Percentiles rank a stretch among this genome's conserved stretches.
phyloP scores from a whole-genome alignment of 2,113 vertebrate species.

The Entosphenus tridentatus region DNA sequence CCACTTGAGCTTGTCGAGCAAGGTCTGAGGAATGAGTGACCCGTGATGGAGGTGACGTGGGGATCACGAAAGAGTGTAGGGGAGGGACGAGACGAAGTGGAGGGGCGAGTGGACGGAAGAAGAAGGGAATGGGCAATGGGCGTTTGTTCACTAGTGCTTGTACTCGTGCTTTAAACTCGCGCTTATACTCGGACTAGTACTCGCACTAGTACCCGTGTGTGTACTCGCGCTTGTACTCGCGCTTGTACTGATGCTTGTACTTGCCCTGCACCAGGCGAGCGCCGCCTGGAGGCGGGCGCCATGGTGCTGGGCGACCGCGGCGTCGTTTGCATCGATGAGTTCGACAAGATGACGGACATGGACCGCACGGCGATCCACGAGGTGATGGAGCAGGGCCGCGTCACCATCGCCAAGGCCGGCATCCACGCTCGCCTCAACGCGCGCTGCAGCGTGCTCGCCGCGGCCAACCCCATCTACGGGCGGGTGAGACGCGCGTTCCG shows the following conservation, averaged over 20 bases:
- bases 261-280: constrained; percentile 34
- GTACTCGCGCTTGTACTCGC: background rate
- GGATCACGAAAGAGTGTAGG: too few species aligned
- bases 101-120: too few species aligned
- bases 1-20: too few species aligned
- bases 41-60: too few species aligned
- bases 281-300: constrained; percentile 69
- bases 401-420: constrained; percentile 87
- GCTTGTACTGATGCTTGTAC: background rate
- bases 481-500: constrained; percentile 29
- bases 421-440: constrained; percentile 87
- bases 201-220: background rate
- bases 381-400: constrained; percentile 92
- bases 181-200: background rate
- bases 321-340: constrained; percentile 90
- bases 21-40: too few species aligned
- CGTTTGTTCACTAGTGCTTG: background rate
- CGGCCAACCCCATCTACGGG: constrained; percentile 81
- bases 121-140: too few species aligned
- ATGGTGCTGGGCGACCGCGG: constrained; percentile 88
- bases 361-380: constrained; percentile 95
- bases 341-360: constrained; percentile 95
- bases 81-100: too few species aligned
- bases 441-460: constrained; percentile 77
- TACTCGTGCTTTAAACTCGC: too few species aligned